A percentile compares a stretch with the other conserved stretches of the same genome.
Evolutionary conservation across 2,888 invertebrate species (phyloP).

Genomic region (Epinotia bilunana): DNA sequence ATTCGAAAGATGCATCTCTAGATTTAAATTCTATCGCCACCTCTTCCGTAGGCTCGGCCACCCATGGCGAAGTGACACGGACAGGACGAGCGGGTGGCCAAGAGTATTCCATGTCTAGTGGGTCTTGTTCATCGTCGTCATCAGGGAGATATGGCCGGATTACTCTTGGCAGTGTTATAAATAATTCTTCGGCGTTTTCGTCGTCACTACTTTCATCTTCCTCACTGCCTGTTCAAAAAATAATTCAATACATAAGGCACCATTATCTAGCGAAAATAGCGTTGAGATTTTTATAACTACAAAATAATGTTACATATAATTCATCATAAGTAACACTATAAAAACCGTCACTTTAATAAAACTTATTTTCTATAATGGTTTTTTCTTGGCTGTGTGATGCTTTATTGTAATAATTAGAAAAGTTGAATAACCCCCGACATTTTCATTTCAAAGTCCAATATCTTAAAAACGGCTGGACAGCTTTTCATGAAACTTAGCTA

Average conservation of each 20-base stretch:
- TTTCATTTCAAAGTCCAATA: too few relatives aligned
- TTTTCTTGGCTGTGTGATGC: too few relatives aligned
- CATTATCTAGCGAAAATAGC: too few relatives aligned
- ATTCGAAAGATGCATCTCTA: neutral
- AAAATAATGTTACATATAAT: too few relatives aligned
- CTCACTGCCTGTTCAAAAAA: constrained; percentile 7
- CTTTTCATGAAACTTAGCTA: too few relatives aligned
- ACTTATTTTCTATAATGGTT: too few relatives aligned
- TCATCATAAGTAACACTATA: too few relatives aligned
- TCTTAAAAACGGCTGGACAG: too few relatives aligned
- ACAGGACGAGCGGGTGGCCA: neutral
- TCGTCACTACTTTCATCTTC: neutral
- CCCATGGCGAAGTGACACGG: neutral
- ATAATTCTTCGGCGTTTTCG: neutral
- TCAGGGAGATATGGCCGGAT: neutral
- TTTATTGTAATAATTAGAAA: too few relatives aligned
- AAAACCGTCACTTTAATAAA: too few relatives aligned
- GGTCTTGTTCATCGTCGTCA: neutral
- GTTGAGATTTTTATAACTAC: too few relatives aligned
- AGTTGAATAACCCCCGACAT: too few relatives aligned
- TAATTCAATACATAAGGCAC: neutral
- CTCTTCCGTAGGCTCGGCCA: neutral
- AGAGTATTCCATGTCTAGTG: constrained; percentile 7
- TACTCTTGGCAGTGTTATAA: constrained; percentile 3
- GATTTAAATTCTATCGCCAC: neutral